Conservation (phyloP, 2,888 invertebrate genomes). For the Microchrysa polita region DNA sequence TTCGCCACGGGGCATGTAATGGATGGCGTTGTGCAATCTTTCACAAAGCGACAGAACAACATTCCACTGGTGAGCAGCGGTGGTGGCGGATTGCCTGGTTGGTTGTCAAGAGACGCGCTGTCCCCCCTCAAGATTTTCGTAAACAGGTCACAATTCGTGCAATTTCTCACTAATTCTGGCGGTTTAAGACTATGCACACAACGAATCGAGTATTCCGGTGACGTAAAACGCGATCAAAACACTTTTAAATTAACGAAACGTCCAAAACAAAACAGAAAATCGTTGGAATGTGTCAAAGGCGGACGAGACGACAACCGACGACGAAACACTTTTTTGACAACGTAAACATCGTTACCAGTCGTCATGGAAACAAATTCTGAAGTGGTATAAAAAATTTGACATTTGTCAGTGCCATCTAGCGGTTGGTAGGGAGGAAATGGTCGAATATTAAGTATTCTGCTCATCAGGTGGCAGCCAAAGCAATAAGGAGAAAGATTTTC, state of each 20-base stretch:
- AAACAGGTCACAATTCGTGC: too few species aligned
- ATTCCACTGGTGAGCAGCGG: slow-evolving; percentile 37
- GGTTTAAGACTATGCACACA: too few species aligned
- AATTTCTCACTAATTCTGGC: too few species aligned
- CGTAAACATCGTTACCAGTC: slow-evolving; percentile 47
- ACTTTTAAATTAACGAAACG: slow-evolving; percentile 12
- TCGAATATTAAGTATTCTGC: too few species aligned
- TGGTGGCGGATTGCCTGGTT: not conserved
- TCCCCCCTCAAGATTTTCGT: too few species aligned
- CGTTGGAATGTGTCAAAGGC: slow-evolving; percentile 47
- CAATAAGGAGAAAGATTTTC: too few species aligned
- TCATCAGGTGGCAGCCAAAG: too few species aligned
- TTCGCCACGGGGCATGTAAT: slow-evolving; percentile 24
- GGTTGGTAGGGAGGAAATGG: not conserved
- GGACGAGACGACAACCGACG: slow-evolving; percentile 2
- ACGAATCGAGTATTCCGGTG: too few species aligned
- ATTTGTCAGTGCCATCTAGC: not conserved
- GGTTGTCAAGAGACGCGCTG: too few species aligned
- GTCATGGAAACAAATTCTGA: slow-evolving; percentile 40
- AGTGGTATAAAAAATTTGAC: slow-evolving; percentile 5
- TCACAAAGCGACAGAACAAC: slow-evolving; percentile 27
- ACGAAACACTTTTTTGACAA: slow-evolving; percentile 48
- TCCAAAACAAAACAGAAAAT: slow-evolving; percentile 36
- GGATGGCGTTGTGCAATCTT: slow-evolving; percentile 37
- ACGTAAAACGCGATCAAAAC: too few species aligned